A percentile compares a stretch with the other conserved stretches of the same genome.
Evolutionary conservation across 2,113 vertebrate species (phyloP).

Genomic region (Sinocyclocheilus rhinocerous): DNA sequence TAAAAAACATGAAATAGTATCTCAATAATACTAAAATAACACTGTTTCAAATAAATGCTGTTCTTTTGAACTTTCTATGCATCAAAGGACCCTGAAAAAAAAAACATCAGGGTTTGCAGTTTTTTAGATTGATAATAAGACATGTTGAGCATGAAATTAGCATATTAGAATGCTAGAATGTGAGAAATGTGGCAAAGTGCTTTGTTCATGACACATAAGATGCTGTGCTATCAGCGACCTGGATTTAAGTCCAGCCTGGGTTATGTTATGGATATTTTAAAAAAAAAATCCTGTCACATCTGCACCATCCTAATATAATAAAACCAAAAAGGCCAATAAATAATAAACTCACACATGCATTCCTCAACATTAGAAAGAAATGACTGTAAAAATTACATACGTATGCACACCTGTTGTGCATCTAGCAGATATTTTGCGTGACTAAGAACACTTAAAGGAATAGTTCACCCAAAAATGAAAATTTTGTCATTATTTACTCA

Average conservation of each 20-base stretch:
- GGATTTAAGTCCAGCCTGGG: not conserved
- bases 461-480: too few species aligned
- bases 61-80: not conserved
- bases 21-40: too few species aligned
- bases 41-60: not conserved
- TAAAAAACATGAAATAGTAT: too few species aligned
- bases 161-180: not conserved
- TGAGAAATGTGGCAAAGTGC: not conserved
- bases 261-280: not conserved
- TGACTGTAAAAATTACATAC: not conserved
- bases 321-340: not conserved
- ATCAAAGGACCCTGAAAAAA: not conserved
- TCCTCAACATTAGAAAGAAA: not conserved
- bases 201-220: not conserved
- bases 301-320: not conserved
- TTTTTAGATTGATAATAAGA: not conserved
- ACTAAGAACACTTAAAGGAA: not conserved
- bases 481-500: too few species aligned
- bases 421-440: not conserved
- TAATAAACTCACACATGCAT: not conserved
- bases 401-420: not conserved
- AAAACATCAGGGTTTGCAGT: not conserved
- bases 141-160: not conserved
- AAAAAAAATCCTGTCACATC: not conserved
- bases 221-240: not conserved